A percentile compares a stretch with the other conserved stretches of the same genome.
Conservation (phyloP, 2,888 invertebrate genomes). For the Pammene aurita region DNA sequence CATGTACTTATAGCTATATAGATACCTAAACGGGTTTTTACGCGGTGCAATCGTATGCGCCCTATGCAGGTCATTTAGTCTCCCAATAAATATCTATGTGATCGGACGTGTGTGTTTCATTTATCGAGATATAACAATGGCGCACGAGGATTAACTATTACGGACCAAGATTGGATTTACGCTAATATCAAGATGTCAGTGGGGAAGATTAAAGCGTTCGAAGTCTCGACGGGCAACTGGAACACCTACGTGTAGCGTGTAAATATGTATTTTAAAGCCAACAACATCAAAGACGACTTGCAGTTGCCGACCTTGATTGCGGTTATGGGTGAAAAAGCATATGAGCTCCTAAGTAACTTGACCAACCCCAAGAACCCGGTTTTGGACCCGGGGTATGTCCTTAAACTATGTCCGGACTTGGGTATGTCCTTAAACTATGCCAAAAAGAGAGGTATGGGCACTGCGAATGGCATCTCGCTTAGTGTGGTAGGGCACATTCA, state of each 20-base stretch:
- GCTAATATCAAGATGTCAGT: not conserved
- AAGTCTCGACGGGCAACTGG: too few species aligned
- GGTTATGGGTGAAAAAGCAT: slow-evolving; percentile 13
- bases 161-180: not conserved
- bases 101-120: slow-evolving; percentile 8
- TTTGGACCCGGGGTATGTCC: too few species aligned
- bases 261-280: slow-evolving; percentile 11
- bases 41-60: slow-evolving; percentile 4
- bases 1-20: too few species aligned
- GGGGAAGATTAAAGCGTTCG: not conserved
- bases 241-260: not conserved
- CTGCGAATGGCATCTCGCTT: too few species aligned
- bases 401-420: too few species aligned
- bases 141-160: not conserved
- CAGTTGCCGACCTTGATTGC: slow-evolving; percentile 9
- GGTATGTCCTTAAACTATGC: too few species aligned
- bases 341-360: slow-evolving; percentile 7
- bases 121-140: not conserved
- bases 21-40: too few species aligned
- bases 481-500: too few species aligned
- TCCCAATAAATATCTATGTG: too few species aligned
- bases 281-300: not conserved
- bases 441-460: too few species aligned
- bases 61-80: slow-evolving; percentile 7
- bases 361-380: not conserved